Percentiles rank a stretch among this genome's conserved stretches.
Conservation (phyloP, 1,140 invertebrate species). For the Aphaenogaster ashmeadi region DNA sequence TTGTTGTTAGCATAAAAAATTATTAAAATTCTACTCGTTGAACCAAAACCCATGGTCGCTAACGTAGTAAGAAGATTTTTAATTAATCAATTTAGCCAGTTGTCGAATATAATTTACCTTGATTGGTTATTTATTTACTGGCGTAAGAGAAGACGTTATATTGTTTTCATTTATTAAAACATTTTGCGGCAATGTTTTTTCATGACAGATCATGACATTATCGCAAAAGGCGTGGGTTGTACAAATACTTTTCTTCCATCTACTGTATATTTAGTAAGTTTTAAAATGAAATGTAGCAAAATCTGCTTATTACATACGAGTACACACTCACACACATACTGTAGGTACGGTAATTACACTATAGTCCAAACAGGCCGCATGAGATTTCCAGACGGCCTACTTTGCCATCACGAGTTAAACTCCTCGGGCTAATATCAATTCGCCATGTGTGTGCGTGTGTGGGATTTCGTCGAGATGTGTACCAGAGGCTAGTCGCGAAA, state of each 20-base stretch:
- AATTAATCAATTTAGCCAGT: too few relatives aligned
- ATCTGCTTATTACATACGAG: conserved; percentile 28
- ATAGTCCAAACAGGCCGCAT: conserved; percentile 11
- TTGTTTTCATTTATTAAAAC: background rate
- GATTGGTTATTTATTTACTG: too few relatives aligned
- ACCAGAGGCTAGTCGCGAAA: conserved; percentile 10
- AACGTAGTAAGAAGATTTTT: too few relatives aligned
- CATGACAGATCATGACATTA: background rate
- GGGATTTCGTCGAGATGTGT: conserved; percentile 47
- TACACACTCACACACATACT: background rate
- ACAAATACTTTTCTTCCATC: background rate
- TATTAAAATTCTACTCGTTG: too few relatives aligned
- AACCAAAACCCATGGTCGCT: too few relatives aligned
- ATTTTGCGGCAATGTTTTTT: background rate
- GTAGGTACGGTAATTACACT: conserved; percentile 1
- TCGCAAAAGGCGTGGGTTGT: background rate
- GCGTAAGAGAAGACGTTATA: background rate
- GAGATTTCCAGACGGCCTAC: conserved; percentile 39
- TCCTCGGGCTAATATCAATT: conserved; percentile 49
- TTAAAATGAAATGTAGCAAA: background rate
- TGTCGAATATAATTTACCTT: too few relatives aligned
- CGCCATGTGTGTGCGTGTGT: conserved; percentile 1
- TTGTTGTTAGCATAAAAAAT: too few relatives aligned
- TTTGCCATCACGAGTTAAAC: conserved; percentile 24
- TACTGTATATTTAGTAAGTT: background rate